These are phyloP conservation scores for Thrips palmi DNA, from an alignment of 1,140 invertebrate genomes.

Conservation along the genomic window DNA sequence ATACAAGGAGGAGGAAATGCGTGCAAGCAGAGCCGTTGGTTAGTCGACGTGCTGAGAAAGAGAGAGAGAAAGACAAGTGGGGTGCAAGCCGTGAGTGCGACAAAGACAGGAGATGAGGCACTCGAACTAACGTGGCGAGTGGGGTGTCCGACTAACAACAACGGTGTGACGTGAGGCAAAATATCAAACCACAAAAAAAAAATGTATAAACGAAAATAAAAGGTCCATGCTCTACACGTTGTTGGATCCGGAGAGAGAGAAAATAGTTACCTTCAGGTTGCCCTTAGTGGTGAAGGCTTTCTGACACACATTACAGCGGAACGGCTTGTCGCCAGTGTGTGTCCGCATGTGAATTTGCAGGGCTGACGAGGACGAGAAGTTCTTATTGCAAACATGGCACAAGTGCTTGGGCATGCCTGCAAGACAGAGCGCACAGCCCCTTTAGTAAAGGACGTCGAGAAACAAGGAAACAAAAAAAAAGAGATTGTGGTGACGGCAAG, in stretches of 20 bases:
- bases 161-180: slow-evolving; percentile 7
- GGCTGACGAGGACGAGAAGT: slow-evolving; percentile 90
- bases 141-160: no score
- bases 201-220: neutral
- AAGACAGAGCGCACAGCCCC: slow-evolving; percentile 25
- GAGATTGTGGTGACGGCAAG: no score
- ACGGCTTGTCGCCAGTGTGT: slow-evolving; percentile 94
- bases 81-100: no score
- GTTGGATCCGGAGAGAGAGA: no score
- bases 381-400: slow-evolving; percentile 92
- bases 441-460: neutral
- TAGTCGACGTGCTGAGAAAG: no score
- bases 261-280: slow-evolving; percentile 74
- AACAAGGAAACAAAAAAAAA: no score
- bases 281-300: slow-evolving; percentile 97
- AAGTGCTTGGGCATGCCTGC: slow-evolving; percentile 66
- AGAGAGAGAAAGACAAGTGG: no score
- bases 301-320: slow-evolving; percentile 85
- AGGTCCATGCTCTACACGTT: no score
- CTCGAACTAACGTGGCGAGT: no score
- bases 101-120: no score
- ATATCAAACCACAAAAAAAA: neutral
- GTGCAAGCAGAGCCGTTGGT: no score
- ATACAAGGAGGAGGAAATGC: no score
- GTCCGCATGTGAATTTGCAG: slow-evolving; percentile 97